A percentile compares a stretch with the other conserved stretches of the same genome.
These are phyloP conservation scores for Podilymbus podiceps DNA, from an alignment of 2,113 vertebrate species.

Conservation along the genomic window DNA sequence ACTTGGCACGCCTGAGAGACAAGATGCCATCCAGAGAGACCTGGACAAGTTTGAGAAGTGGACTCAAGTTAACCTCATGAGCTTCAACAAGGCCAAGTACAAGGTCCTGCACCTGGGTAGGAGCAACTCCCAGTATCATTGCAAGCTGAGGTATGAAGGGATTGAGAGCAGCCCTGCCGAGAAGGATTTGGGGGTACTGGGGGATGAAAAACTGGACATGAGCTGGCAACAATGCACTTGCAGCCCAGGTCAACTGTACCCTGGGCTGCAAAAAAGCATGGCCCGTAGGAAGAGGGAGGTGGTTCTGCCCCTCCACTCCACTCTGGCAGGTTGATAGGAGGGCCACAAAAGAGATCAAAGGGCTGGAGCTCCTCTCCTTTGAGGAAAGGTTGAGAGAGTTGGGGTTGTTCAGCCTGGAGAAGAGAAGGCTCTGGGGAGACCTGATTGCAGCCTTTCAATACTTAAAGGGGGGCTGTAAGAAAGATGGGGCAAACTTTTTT, in stretches of 20 bases:
- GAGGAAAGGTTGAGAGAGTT: not conserved
- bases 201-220: not conserved
- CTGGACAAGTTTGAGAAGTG: not conserved
- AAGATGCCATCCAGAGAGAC: not conserved
- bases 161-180: not conserved
- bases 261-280: not conserved
- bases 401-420: not conserved
- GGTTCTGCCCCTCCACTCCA: not conserved
- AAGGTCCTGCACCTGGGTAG: not conserved
- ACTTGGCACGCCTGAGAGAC: fast-evolving
- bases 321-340: not conserved
- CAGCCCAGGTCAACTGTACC: not conserved
- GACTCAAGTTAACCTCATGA: not conserved
- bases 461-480: too few relatives aligned
- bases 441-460: not conserved
- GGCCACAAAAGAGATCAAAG: not conserved
- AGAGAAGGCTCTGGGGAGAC: not conserved
- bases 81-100: not conserved
- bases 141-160: not conserved
- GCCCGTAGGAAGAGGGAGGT: not conserved
- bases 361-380: not conserved
- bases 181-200: not conserved
- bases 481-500: too few relatives aligned
- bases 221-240: fast-evolving
- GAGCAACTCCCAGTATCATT: not conserved